Percentiles rank a stretch among this genome's conserved stretches.
Conservation (phyloP, 2,113 vertebrate genomes). For the Ariopsis seemanni region DNA sequence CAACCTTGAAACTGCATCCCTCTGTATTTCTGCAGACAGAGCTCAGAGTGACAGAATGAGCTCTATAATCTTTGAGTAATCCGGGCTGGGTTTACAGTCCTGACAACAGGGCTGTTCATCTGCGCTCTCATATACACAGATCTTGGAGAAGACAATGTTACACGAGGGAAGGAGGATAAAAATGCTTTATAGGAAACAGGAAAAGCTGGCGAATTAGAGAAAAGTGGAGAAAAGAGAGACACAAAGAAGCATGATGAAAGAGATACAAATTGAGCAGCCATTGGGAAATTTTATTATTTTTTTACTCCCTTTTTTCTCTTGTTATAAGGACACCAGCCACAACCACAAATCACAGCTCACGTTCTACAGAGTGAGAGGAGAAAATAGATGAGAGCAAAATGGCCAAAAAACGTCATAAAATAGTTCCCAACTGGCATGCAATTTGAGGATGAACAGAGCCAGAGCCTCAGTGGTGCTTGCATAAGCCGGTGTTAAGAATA, state of each 20-base stretch:
- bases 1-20: conserved; percentile 30
- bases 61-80: conserved; percentile 13
- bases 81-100: conserved; percentile 9
- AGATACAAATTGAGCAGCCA: conserved; percentile 18
- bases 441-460: conserved; percentile 10
- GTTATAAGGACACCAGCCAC: conserved; percentile 16
- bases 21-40: conserved; percentile 26
- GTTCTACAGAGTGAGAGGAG: conserved; percentile 11
- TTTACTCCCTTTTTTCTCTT: background rate
- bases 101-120: conserved; percentile 12
- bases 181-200: background rate
- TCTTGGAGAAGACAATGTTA: background rate
- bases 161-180: background rate
- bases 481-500: conserved; percentile 44
- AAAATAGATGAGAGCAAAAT: conserved; percentile 7
- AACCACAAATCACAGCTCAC: conserved; percentile 18
- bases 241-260: conserved; percentile 26
- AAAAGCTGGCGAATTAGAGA: background rate
- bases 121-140: conserved; percentile 19
- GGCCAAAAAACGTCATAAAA: background rate
- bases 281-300: background rate
- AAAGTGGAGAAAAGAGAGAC: conserved; percentile 25
- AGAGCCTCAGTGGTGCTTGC: conserved; percentile 18
- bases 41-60: background rate
- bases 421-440: conserved; percentile 2